Evolutionary conservation across 2,113 vertebrate genomes (phyloP).

Genomic region (Triplophysa dalaica): DNA sequence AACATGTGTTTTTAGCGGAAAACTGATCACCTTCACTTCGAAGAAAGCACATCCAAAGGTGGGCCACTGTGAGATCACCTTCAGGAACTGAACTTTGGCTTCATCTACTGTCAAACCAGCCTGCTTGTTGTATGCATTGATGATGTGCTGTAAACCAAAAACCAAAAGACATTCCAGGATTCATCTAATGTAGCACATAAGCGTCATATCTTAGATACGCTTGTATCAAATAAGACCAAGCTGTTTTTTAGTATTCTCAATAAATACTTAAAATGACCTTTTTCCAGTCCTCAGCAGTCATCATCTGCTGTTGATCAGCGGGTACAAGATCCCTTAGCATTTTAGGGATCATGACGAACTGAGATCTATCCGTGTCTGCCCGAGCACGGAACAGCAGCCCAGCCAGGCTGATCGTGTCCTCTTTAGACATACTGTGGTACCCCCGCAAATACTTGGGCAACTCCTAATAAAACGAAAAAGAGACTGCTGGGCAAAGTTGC

Average conservation of each 20-base stretch:
- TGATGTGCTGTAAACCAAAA: constrained; percentile 72
- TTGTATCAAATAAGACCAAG: not conserved
- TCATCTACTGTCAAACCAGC: constrained; percentile 81
- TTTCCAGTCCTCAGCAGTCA: constrained; percentile 87
- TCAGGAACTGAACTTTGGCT: constrained; percentile 86
- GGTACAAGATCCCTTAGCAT: constrained; percentile 86
- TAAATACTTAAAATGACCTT: constrained; percentile 74
- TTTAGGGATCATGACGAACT: constrained; percentile 80
- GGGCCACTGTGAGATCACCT: constrained; percentile 80
- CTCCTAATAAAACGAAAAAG: constrained; percentile 73
- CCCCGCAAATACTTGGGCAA: constrained; percentile 87
- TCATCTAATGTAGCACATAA: not conserved
- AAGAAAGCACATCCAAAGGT: constrained; percentile 94
- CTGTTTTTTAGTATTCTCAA: not conserved
- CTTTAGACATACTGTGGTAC: constrained; percentile 81
- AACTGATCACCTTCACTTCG: constrained; percentile 84
- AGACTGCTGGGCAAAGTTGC: not conserved
- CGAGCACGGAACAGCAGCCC: constrained; percentile 84
- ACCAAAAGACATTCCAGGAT: constrained; percentile 1
- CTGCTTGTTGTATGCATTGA: constrained; percentile 77
- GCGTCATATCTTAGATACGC: not conserved
- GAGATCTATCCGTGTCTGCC: constrained; percentile 76
- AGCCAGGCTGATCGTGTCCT: constrained; percentile 80
- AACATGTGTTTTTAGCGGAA: not conserved
- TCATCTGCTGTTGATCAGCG: constrained; percentile 75